Conservation (phyloP, 37 sponge, comb jelly and placozoan species). For the Halisarca cf. caerulea region DNA sequence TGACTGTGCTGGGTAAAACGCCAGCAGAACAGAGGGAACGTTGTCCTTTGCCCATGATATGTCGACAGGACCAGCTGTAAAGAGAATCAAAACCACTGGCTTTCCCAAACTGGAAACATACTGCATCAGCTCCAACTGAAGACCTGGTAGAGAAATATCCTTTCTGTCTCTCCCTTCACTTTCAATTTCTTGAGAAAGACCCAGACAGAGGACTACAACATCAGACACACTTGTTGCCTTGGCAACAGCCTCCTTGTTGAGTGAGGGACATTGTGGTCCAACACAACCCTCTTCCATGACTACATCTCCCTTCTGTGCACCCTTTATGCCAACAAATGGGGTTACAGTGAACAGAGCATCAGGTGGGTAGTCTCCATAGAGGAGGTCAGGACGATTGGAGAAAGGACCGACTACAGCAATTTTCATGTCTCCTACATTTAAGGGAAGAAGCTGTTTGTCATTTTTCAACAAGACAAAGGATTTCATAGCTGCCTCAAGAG, state of each 20-base stretch:
- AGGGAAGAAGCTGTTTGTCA: constrained; percentile 19
- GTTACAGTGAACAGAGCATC: constrained; percentile 28
- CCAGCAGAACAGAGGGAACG: background rate
- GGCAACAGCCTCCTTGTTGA: background rate
- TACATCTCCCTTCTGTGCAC: background rate
- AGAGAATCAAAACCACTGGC: constrained; percentile 51
- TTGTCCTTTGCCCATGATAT: constrained; percentile 50
- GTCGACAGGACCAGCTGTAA: constrained; percentile 65
- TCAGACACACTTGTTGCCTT: constrained; percentile 18
- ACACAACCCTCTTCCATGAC: constrained; percentile 14
- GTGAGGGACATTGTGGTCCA: constrained; percentile 10
- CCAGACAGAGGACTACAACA: constrained; percentile 31
- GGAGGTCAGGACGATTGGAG: constrained; percentile 29
- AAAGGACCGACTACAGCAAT: constrained; percentile 48
- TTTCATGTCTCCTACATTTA: constrained; percentile 23
- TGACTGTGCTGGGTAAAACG: constrained; percentile 18
- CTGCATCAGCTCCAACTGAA: constrained; percentile 38
- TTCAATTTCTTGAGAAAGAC: constrained; percentile 24
- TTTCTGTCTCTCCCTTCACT: constrained; percentile 36
- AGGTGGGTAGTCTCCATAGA: constrained; percentile 38
- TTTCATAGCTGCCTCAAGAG: constrained; percentile 31
- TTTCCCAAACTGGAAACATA: constrained; percentile 5
- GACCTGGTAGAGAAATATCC: constrained; percentile 34
- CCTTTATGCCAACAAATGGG: background rate
- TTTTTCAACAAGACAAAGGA: constrained; percentile 43